phyloP scores from a whole-genome alignment of 2,888 invertebrate genomes.

The Callyntrura sp. region DNA sequence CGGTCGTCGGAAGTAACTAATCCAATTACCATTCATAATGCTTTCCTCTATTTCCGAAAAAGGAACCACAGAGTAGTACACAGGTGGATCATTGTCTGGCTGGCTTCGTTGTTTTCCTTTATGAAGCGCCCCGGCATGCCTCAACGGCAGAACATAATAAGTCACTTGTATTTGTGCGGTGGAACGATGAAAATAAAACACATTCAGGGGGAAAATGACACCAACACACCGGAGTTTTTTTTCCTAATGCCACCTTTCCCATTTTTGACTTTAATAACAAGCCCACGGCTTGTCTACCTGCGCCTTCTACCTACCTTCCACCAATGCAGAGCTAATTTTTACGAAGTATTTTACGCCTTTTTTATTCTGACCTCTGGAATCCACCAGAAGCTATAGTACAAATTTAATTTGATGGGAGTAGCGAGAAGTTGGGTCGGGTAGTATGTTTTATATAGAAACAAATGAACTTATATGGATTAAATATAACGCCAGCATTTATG shows the following conservation, averaged over 20 bases:
- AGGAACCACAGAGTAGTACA: background rate
- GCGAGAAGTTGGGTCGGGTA: too few species aligned
- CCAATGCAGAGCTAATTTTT: too few species aligned
- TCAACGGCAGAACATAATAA: background rate
- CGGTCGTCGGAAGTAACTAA: constrained; percentile 56
- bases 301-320: too few species aligned
- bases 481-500: too few species aligned
- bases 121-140: too few species aligned
- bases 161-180: background rate
- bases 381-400: too few species aligned
- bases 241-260: background rate
- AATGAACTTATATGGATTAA: too few species aligned
- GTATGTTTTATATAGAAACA: too few species aligned
- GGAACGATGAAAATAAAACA: background rate
- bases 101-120: background rate
- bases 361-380: too few species aligned
- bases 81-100: background rate
- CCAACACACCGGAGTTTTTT: background rate
- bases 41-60: constrained; percentile 1
- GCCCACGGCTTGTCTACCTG: background rate
- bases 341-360: too few species aligned
- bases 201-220: background rate
- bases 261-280: too few species aligned
- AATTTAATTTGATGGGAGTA: too few species aligned
- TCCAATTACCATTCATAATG: constrained; percentile 66